Conservation (phyloP, 2,113 vertebrate genomes). For the Oreochromis spilurus region DNA sequence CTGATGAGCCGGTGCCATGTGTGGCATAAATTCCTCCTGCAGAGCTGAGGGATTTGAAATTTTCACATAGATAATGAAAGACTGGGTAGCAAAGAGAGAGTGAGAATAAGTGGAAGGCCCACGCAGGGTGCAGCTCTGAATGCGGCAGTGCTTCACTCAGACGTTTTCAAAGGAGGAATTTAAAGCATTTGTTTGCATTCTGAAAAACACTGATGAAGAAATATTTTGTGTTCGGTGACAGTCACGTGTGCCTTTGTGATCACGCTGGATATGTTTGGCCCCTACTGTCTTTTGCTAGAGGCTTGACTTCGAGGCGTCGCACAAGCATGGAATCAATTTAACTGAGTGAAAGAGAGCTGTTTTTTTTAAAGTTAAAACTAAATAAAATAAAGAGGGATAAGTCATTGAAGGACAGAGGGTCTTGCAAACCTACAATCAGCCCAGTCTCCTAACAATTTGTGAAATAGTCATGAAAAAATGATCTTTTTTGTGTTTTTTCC, state of each 20-base stretch:
- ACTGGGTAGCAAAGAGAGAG: not conserved
- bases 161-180: not conserved
- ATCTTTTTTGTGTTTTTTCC: not conserved
- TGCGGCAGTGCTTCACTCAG: not conserved
- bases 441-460: not conserved
- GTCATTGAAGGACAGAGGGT: not conserved
- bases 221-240: not conserved
- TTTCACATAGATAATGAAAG: not conserved
- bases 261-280: not conserved
- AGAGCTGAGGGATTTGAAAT: not conserved
- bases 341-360: not conserved
- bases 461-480: not conserved
- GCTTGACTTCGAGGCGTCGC: not conserved
- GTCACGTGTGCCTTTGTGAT: not conserved
- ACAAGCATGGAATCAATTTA: not conserved
- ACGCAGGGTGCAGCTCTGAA: not conserved
- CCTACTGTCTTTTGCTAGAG: not conserved
- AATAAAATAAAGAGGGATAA: not conserved
- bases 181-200: not conserved
- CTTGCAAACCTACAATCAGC: not conserved
- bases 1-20: not conserved
- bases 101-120: not conserved
- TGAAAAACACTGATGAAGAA: not conserved
- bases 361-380: not conserved
- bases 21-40: not conserved